Evolutionary conservation across 2,888 invertebrate species (phyloP).

Genomic region (Drosophila colorata): DNA sequence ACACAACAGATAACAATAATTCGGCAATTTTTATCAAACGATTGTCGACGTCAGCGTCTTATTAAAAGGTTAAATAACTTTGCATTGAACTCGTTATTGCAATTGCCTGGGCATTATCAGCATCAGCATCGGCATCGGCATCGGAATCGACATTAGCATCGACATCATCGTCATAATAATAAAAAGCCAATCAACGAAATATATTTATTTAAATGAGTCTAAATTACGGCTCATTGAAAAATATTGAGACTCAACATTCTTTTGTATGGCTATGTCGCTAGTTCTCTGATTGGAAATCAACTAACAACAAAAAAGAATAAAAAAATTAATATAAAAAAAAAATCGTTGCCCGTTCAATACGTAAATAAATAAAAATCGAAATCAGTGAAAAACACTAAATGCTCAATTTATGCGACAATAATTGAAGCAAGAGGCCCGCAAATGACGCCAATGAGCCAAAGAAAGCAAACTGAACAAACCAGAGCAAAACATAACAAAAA

Average conservation of each 20-base stretch:
- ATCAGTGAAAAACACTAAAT: slow-evolving; percentile 77
- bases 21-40: slow-evolving; percentile 52
- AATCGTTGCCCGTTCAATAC: slow-evolving; percentile 55
- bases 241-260: slow-evolving; percentile 53
- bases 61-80: slow-evolving; percentile 84
- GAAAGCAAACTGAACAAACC: slow-evolving; percentile 21
- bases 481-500: background rate
- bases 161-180: slow-evolving; percentile 42
- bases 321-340: slow-evolving; percentile 29
- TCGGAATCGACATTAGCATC: slow-evolving; percentile 4
- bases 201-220: slow-evolving; percentile 83
- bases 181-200: slow-evolving; percentile 79
- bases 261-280: slow-evolving; percentile 28
- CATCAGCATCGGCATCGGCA: slow-evolving; percentile 7
- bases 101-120: slow-evolving; percentile 63
- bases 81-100: slow-evolving; percentile 82
- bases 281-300: slow-evolving; percentile 75
- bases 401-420: slow-evolving; percentile 80
- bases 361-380: slow-evolving; percentile 78
- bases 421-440: slow-evolving; percentile 55
- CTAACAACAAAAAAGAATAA: slow-evolving; percentile 36
- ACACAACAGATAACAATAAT: background rate
- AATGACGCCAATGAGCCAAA: slow-evolving; percentile 68
- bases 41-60: slow-evolving; percentile 49
- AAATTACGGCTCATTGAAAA: slow-evolving; percentile 83